Base-by-base conservation (phyloP, 2,113 vertebrate genomes). In the Channa argus region DNA sequence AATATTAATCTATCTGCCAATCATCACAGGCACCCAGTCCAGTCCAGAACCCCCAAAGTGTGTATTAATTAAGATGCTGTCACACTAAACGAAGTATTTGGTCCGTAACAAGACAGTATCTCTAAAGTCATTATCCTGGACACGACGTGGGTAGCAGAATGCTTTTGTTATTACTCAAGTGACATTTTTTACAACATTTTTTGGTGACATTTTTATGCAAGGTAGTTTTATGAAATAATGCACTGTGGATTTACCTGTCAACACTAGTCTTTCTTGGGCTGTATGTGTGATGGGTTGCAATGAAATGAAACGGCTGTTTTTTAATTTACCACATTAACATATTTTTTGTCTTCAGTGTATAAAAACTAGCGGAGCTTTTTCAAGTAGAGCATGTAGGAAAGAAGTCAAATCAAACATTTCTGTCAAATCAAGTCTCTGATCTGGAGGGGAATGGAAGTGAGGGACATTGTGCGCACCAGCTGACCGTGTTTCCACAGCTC, bases 1-100 rank as follows among this genome's bases (percentile, higher is more conserved):
- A 90, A 89, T 91, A 94, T 93, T 94, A 94, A 94, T 94, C 91
- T 93, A 92, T 92, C 93, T 93, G 93, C 90, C 94, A 94, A 92
- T 95, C 94, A 95, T 80, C 73, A 59, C 11, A 24, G 85, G 64
- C 88, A 71, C 85, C 72, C 66, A 61, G 80, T 86, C 83, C 82
- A 82, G 83, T 84, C 70, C 73, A 54, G 86, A 71, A 79, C 66
- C 89, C 90, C 87, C 67, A 55, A 86, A 88, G 90, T 91, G 90
- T 87, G 75, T 84, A 90, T 92, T 94, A 94, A 94, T 94, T 94
- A 94, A 93, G 89, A 84, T 49, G 73, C 90, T 90, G 91, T 93
- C 93, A 83, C 65, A 71, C 80, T 85, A 89, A 92, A 93, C 90
- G 52, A 83, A 87, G 87, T 86, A 86, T 92, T 92, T 91, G 88